These are phyloP conservation scores for Nesogale talazaci DNA, from an alignment of 2,113 vertebrate genomes.

Conservation along the genomic window DNA sequence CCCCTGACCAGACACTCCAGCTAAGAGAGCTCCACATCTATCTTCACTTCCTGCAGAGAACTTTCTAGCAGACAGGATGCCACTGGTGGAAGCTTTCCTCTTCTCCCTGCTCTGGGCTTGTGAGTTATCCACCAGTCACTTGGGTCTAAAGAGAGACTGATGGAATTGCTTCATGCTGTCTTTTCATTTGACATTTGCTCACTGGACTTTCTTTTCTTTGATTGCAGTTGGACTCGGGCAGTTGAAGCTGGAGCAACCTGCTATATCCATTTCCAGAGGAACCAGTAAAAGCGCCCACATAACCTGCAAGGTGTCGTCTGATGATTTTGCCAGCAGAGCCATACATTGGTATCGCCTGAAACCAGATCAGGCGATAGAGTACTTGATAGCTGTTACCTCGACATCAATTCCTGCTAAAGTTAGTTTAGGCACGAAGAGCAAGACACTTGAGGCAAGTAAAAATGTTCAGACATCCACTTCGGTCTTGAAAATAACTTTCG, in stretches of 20 bases:
- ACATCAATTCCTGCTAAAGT: accelerated
- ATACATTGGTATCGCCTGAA: conserved; percentile 70
- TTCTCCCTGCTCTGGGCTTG: conserved; percentile 30
- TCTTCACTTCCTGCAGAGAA: not conserved
- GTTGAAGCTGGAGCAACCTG: conserved; percentile 18
- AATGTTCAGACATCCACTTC: not conserved
- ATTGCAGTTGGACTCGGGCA: conserved; percentile 50
- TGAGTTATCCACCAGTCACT: not conserved
- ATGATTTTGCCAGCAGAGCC: accelerated
- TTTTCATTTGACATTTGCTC: not conserved
- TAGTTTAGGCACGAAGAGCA: not conserved
- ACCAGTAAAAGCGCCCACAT: not conserved
- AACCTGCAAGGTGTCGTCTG: not conserved
- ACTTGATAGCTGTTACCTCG: not conserved
- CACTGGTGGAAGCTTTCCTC: not conserved
- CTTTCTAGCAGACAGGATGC: not conserved
- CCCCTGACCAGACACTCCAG: not conserved
- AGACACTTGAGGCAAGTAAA: conserved; percentile 58
- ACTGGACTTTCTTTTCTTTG: not conserved
- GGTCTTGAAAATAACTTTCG: conserved; percentile 31
- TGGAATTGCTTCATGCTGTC: not conserved
- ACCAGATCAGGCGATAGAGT: conserved; percentile 28
- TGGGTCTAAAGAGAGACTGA: not conserved
- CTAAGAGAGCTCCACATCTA: not conserved
- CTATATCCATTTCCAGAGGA: conserved; percentile 3